These are phyloP conservation scores for Platorchestia sp. DNA, from an alignment of 1,140 invertebrate species.

Conservation along the genomic window DNA sequence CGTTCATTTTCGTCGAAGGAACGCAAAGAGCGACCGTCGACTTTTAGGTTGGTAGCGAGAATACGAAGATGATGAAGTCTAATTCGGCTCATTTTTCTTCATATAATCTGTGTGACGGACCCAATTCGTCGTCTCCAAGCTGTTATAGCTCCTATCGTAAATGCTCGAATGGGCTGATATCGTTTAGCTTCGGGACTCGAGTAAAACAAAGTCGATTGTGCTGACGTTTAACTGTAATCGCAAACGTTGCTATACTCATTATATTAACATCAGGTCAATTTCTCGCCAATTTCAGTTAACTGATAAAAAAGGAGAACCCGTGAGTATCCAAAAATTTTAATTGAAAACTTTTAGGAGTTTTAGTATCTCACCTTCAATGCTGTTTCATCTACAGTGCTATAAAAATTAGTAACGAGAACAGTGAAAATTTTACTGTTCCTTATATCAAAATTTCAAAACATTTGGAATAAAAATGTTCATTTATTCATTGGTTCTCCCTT, in stretches of 20 bases:
- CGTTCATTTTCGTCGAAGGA: background rate
- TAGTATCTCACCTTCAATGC: too few relatives aligned
- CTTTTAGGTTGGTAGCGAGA: background rate
- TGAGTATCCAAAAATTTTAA: too few relatives aligned
- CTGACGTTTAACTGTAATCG: background rate
- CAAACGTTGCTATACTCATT: background rate
- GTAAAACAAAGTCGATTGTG: background rate
- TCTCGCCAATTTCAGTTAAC: background rate
- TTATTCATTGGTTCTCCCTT: too few relatives aligned
- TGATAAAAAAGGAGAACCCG: background rate
- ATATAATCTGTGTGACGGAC: background rate
- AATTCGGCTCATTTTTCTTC: background rate
- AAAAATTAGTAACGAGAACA: too few relatives aligned
- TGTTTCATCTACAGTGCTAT: too few relatives aligned
- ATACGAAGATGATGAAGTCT: background rate
- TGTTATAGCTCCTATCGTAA: background rate
- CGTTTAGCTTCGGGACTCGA: background rate
- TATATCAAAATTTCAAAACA: too few relatives aligned
- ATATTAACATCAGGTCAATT: background rate
- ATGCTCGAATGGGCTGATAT: background rate
- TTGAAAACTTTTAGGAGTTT: too few relatives aligned
- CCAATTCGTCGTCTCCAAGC: background rate
- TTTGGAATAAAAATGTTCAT: too few relatives aligned
- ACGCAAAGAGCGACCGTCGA: background rate
- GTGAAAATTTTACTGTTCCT: too few relatives aligned